Evolutionary conservation across 2,113 vertebrate genomes (phyloP).

Genomic region (Corythoichthys haematopterus): DNA sequence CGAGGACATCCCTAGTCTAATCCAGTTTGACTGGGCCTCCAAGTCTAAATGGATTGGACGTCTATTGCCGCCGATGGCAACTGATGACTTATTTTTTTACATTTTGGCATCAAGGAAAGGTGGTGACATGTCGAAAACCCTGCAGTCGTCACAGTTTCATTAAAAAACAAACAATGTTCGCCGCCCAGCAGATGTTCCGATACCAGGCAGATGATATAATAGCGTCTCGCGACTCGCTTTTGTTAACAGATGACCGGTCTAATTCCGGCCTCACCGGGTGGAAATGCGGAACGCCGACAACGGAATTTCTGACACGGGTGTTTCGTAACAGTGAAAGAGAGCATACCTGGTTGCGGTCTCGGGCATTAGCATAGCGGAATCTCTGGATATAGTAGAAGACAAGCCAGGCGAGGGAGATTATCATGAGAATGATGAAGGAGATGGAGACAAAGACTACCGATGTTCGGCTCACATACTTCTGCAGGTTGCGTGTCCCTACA

Average conservation of each 20-base stretch:
- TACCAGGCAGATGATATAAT: background rate
- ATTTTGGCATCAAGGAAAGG: background rate
- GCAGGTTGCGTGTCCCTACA: constrained; percentile 93
- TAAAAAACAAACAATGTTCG: background rate
- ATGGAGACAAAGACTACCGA: constrained; percentile 98
- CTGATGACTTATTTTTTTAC: no score
- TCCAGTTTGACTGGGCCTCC: no score
- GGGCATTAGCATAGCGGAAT: constrained; percentile 93
- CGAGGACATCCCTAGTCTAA: no score
- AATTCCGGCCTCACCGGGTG: constrained; percentile 22
- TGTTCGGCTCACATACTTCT: constrained; percentile 97
- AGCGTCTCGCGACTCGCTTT: constrained; percentile 24
- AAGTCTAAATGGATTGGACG: no score
- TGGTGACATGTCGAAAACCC: background rate
- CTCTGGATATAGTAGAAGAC: constrained; percentile 99
- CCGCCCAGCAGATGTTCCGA: background rate
- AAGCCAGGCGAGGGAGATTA: constrained; percentile 96
- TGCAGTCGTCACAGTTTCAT: background rate
- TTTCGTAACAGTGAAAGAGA: background rate
- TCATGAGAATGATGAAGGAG: constrained; percentile 99
- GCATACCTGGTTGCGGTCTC: constrained; percentile 93
- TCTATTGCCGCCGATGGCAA: no score
- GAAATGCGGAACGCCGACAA: constrained; percentile 5
- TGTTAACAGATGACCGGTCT: constrained; percentile 29
- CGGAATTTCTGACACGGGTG: background rate